Conservation (phyloP, 2,797 vertebrate genomes). For the Scomberomorus guttatus region DNA sequence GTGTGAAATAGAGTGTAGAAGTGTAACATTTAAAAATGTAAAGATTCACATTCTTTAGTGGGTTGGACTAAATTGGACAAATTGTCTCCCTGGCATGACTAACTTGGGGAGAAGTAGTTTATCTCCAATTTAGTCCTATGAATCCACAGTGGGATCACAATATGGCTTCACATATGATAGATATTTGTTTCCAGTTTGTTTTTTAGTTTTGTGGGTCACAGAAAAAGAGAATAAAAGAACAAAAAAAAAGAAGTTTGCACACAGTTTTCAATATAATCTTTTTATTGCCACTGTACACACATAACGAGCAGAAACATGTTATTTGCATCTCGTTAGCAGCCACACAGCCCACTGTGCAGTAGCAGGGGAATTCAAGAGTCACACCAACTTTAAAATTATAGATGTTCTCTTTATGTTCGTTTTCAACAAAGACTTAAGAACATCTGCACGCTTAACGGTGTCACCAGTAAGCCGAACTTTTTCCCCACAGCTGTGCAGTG, state of each 20-base stretch:
- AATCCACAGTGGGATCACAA: background rate
- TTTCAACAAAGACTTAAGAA: background rate
- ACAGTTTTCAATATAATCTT: background rate
- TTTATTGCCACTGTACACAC: background rate
- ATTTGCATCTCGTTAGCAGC: background rate
- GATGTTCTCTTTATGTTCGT: background rate
- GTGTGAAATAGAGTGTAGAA: background rate
- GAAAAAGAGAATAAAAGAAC: background rate
- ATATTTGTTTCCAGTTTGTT: slow-evolving; percentile 2
- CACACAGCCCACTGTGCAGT: background rate
- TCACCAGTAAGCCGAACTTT: background rate
- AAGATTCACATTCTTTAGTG: background rate
- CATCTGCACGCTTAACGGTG: background rate
- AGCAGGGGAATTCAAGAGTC: background rate
- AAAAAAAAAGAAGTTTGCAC: background rate
- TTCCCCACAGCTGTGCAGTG: background rate
- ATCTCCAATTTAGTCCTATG: background rate
- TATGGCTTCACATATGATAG: background rate
- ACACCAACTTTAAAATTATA: background rate
- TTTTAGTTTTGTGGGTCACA: background rate
- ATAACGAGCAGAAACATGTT: background rate
- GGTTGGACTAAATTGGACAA: background rate
- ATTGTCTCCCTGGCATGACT: background rate
- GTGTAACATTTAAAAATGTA: background rate
- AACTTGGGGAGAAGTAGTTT: background rate